A percentile compares a stretch with the other conserved stretches of the same genome.
Conservation (phyloP, 1,140 invertebrate genomes). For the Ostrea denselamellosa region DNA sequence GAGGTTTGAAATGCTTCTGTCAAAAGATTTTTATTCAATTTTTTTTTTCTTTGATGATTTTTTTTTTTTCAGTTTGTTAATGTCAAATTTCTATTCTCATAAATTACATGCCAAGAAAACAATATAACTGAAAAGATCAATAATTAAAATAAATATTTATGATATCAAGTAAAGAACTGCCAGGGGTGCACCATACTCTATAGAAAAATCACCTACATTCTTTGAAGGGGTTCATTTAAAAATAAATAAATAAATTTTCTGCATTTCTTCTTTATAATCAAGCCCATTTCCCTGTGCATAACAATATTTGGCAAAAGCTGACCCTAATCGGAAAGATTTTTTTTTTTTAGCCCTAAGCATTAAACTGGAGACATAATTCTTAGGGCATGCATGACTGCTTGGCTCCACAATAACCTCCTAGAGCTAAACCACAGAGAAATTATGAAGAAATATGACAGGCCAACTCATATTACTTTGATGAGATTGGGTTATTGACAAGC, state of each 20-base stretch:
- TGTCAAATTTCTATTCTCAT: conserved; percentile 9
- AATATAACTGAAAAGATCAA: neutral
- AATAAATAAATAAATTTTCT: conserved; percentile 4
- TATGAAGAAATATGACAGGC: conserved; percentile 46
- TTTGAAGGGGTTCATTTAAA: neutral
- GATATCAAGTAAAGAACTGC: neutral
- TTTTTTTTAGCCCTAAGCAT: conserved; percentile 38
- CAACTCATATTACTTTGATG: conserved; percentile 42
- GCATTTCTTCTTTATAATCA: neutral
- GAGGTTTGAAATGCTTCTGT: neutral
- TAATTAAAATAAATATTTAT: conserved; percentile 28
- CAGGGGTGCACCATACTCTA: neutral
- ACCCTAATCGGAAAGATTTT: conserved; percentile 42
- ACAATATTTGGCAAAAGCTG: conserved; percentile 43
- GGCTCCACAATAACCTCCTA: conserved; percentile 32
- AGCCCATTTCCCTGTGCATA: neutral
- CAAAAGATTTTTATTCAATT: neutral
- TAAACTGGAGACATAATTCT: conserved; percentile 38
- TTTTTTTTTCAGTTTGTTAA: neutral
- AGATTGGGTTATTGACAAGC: conserved; percentile 39
- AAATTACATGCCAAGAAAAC: neutral
- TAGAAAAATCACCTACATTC: neutral
- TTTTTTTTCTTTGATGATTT: neutral
- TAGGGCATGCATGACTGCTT: conserved; percentile 13
- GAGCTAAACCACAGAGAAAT: conserved; percentile 16